Percentiles rank a stretch among this genome's conserved stretches.
These are phyloP conservation scores for Psilopogon haemacephalus DNA, from an alignment of 2,113 vertebrate genomes.

Conservation along the genomic window DNA sequence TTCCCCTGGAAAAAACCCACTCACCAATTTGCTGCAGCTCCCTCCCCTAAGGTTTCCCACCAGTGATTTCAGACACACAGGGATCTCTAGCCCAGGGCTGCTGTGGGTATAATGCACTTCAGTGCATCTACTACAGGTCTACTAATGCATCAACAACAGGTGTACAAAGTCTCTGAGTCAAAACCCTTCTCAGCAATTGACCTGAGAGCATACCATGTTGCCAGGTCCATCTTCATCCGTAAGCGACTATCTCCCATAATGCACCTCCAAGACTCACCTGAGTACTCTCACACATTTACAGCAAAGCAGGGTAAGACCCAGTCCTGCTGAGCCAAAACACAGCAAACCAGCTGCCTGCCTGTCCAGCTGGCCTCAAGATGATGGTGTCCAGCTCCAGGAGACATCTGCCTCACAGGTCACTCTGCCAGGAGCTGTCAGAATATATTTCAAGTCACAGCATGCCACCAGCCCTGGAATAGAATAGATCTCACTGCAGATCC, in stretches of 20 bases:
- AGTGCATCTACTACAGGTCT: too few species aligned
- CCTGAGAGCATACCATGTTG: background rate
- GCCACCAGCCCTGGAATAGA: background rate
- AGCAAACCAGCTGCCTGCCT: background rate
- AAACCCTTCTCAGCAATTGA: background rate
- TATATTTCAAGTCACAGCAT: background rate
- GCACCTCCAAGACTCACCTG: background rate
- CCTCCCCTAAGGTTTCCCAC: background rate
- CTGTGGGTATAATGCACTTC: background rate
- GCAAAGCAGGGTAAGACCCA: background rate
- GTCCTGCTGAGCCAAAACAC: background rate
- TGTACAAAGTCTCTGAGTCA: background rate
- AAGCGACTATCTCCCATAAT: background rate
- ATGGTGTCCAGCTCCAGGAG: background rate
- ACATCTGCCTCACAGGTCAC: background rate
- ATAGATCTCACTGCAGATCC: background rate
- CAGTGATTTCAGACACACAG: background rate
- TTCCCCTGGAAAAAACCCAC: background rate
- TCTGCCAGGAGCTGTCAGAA: background rate
- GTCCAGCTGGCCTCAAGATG: background rate
- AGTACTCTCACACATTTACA: background rate
- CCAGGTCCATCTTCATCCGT: background rate
- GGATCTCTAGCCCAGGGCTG: background rate
- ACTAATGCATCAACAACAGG: background rate
- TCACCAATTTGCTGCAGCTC: accelerated